Conservation (phyloP, 2,797 vertebrate species). For the Leptatherina wallacei region DNA sequence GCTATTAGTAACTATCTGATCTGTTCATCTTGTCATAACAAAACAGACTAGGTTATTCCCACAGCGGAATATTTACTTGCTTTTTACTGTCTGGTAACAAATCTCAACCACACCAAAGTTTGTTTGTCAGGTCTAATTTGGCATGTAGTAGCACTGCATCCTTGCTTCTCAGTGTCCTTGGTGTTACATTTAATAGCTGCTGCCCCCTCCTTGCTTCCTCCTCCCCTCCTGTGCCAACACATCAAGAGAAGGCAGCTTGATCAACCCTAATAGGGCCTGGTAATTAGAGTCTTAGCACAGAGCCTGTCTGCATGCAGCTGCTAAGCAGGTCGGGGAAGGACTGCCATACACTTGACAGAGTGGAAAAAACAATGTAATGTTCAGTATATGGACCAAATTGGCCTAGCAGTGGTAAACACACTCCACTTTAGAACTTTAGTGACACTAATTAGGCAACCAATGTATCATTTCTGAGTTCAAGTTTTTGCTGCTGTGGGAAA, state of each 20-base stretch:
- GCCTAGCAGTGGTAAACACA: conserved; percentile 83
- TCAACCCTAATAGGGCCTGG: conserved; percentile 82
- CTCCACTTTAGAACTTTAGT: conserved; percentile 82
- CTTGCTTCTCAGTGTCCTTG: conserved; percentile 64
- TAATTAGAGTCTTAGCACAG: conserved; percentile 84
- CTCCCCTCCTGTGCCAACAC: conserved; percentile 64
- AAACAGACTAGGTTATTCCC: conserved; percentile 33
- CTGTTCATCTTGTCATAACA: conserved; percentile 55
- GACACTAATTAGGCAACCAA: conserved; percentile 86
- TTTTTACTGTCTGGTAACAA: conserved; percentile 56
- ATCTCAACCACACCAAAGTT: conserved; percentile 69
- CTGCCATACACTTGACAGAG: conserved; percentile 84
- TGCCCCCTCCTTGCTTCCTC: conserved; percentile 37
- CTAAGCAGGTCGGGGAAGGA: conserved; percentile 79
- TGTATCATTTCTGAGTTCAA: conserved; percentile 80
- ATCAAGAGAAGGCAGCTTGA: conserved; percentile 79
- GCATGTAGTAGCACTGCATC: conserved; percentile 65
- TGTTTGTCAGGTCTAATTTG: conserved; percentile 78
- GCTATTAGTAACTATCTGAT: conserved; percentile 56
- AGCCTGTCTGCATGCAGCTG: conserved; percentile 77
- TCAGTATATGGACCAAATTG: conserved; percentile 82
- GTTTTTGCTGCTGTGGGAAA: conserved; percentile 69
- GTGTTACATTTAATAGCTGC: conserved; percentile 70
- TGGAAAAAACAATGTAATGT: conserved; percentile 81
- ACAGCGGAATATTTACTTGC: conserved; percentile 53